Percentiles rank a stretch among this genome's conserved stretches.
Evolutionary conservation across 2,888 invertebrate species (phyloP).

Genomic region (Hyalella azteca): DNA sequence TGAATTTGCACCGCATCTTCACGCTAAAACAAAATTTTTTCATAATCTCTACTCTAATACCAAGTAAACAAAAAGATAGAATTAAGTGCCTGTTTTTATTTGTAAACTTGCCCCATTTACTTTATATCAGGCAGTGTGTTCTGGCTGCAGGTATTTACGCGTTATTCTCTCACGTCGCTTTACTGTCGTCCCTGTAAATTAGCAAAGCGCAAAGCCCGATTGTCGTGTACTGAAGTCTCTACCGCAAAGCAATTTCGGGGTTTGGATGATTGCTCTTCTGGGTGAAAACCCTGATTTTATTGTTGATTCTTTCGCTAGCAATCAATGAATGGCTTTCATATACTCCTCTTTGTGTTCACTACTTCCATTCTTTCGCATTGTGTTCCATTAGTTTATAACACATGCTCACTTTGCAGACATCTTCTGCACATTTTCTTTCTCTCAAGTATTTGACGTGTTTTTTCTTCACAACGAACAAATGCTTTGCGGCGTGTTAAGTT

Average conservation of each 20-base stretch:
- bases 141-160: not conserved
- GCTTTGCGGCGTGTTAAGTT: no score
- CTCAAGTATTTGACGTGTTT: not conserved
- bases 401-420: not conserved
- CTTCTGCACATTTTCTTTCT: not conserved
- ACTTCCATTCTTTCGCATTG: constrained; percentile 5
- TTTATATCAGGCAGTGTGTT: not conserved
- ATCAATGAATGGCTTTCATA: constrained; percentile 26
- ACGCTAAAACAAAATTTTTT: not conserved
- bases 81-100: constrained; percentile 10
- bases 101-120: not conserved
- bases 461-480: no score
- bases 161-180: not conserved
- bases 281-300: constrained; percentile 12
- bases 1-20: constrained; percentile 24
- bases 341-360: not conserved
- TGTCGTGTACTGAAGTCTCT: not conserved
- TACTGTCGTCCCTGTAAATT: constrained; percentile 10
- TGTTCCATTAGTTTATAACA: not conserved
- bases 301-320: constrained; percentile 36
- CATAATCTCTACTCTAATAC: not conserved
- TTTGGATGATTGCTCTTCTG: constrained; percentile 36
- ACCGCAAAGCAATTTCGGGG: constrained; percentile 32
- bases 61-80: not conserved
- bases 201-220: not conserved